Evolutionary conservation across 2,113 vertebrate genomes (phyloP).

Genomic region (Nyctereutes procyonoides): DNA sequence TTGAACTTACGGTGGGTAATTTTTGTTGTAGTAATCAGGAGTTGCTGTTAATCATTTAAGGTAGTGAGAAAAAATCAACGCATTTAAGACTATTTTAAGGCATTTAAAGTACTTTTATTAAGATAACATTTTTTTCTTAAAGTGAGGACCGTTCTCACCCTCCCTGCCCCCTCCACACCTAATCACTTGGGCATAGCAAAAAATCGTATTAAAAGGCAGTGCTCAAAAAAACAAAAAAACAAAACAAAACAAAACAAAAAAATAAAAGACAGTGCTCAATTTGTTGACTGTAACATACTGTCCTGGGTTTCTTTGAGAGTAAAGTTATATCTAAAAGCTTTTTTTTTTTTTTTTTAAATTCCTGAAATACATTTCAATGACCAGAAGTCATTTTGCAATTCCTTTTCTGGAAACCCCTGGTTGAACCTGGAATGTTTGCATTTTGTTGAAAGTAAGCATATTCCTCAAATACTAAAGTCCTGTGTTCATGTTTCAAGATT

Average conservation of each 20-base stretch:
- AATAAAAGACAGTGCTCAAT: neutral
- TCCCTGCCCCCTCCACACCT: no score
- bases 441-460: conserved; percentile 43
- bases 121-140: neutral
- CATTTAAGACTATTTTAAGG: neutral
- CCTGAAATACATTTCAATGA: neutral
- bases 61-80: neutral
- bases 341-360: neutral
- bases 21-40: neutral
- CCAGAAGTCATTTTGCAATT: neutral
- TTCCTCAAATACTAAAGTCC: neutral
- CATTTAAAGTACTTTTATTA: neutral
- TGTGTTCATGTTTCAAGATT: conserved; percentile 34
- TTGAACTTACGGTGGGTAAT: neutral
- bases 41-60: neutral
- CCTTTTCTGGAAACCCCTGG: neutral
- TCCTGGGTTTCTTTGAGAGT: neutral
- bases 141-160: neutral
- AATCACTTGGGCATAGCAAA: neutral
- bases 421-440: neutral
- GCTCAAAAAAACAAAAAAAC: neutral
- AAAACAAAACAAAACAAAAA: no score
- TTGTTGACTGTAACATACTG: neutral
- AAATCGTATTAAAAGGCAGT: no score
- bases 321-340: neutral